Evolutionary conservation across 2,888 invertebrate species (phyloP).

Genomic region (Sussaba pulchella): DNA sequence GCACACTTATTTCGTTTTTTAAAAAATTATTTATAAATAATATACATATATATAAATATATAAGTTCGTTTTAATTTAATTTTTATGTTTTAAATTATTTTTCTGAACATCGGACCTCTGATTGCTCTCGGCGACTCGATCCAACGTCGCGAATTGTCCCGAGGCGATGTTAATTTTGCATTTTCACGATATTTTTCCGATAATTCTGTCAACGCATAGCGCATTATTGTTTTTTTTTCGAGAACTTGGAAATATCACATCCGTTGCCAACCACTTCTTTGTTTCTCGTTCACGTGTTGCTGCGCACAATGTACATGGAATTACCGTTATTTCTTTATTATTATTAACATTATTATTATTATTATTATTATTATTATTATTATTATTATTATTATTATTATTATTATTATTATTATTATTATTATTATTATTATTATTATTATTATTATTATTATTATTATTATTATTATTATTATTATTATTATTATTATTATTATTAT

Average conservation of each 20-base stretch:
- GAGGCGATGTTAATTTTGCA: constrained; percentile 33
- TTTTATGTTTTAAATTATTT: constrained; percentile 53
- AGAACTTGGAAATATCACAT: constrained; percentile 45
- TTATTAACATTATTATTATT: too few relatives aligned
- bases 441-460: too few relatives aligned
- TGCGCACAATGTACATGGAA: constrained; percentile 57
- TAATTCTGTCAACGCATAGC: not conserved
- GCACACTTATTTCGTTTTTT: constrained; percentile 40
- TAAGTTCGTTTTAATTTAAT: constrained; percentile 54
- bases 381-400: too few relatives aligned
- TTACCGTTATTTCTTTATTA: constrained; percentile 25
- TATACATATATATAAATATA: constrained; percentile 21
- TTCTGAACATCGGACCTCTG: constrained; percentile 39
- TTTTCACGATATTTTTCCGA: not conserved
- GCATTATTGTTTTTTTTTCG: constrained; percentile 28
- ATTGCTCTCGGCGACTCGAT: constrained; percentile 27
- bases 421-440: too few relatives aligned
- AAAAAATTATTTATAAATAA: constrained; percentile 14
- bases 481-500: too few relatives aligned
- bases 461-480: too few relatives aligned
- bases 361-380: too few relatives aligned
- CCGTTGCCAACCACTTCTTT: constrained; percentile 41
- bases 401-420: too few relatives aligned
- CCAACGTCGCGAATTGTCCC: constrained; percentile 23
- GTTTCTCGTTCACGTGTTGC: constrained; percentile 44